A percentile compares a stretch with the other conserved stretches of the same genome.
Conservation (phyloP, 2,888 invertebrate species). For the Apamea anceps region DNA sequence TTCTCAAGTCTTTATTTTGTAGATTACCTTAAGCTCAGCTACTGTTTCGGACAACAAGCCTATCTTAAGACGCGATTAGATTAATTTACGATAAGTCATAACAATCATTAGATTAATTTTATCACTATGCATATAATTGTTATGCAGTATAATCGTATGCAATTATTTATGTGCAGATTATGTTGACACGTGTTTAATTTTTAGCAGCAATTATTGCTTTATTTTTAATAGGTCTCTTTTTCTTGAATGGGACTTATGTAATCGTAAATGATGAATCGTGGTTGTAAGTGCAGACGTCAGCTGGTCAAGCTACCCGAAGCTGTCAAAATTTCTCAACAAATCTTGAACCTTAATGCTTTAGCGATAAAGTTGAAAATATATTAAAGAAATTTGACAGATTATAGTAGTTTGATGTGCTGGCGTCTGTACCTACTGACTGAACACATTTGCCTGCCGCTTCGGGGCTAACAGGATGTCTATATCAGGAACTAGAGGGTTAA, state of each 20-base stretch:
- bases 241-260: not conserved
- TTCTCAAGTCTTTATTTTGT: not conserved
- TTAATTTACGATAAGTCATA: slow-evolving; percentile 18
- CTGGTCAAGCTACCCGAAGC: too few relatives aligned
- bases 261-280: not conserved
- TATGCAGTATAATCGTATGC: not conserved
- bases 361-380: too few relatives aligned
- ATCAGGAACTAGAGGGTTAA: not conserved
- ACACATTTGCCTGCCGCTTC: not conserved
- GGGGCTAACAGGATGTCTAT: too few relatives aligned
- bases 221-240: not conserved
- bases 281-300: too few relatives aligned
- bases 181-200: not conserved
- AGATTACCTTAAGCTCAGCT: slow-evolving; percentile 18
- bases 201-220: not conserved
- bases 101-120: slow-evolving; percentile 23
- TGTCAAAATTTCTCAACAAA: too few relatives aligned
- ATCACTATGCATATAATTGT: not conserved
- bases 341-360: too few relatives aligned
- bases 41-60: slow-evolving; percentile 20
- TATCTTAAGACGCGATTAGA: slow-evolving; percentile 2
- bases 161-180: not conserved
- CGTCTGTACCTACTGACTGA: not conserved
- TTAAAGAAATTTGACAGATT: too few relatives aligned
- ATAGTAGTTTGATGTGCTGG: too few relatives aligned